phyloP scores from a whole-genome alignment of 2,113 vertebrate genomes.

The Ammodytes dubius region DNA sequence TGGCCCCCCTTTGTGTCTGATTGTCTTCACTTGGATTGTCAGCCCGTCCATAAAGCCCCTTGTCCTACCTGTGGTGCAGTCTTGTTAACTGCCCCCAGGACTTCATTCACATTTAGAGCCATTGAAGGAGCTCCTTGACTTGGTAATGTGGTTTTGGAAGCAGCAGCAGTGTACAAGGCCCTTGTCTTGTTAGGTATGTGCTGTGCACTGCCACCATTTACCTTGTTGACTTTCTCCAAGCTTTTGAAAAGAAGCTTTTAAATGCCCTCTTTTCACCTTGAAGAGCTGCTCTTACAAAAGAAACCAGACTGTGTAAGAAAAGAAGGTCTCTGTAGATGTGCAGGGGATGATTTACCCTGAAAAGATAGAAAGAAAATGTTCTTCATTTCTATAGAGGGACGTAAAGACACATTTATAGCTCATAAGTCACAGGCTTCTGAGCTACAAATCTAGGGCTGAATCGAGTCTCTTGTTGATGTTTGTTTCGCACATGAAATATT shows the following conservation, averaged over 20 bases:
- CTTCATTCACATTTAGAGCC: constrained; percentile 46
- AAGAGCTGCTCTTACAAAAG: constrained; percentile 38
- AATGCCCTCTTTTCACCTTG: constrained; percentile 16
- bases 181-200: constrained; percentile 48
- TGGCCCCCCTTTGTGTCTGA: constrained; percentile 44
- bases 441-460: background rate
- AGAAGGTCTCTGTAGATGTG: constrained; percentile 2
- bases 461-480: background rate
- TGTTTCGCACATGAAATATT: constrained; percentile 59
- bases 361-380: constrained; percentile 2
- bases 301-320: constrained; percentile 6
- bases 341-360: background rate
- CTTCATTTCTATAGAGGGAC: background rate
- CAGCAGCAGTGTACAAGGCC: constrained; percentile 28
- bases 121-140: constrained; percentile 60
- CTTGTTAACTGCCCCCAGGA: constrained; percentile 56
- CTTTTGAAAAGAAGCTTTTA: constrained; percentile 53
- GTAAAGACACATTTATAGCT: constrained; percentile 1
- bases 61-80: constrained; percentile 47
- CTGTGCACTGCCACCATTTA: constrained; percentile 35
- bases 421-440: constrained; percentile 14
- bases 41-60: constrained; percentile 33
- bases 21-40: constrained; percentile 42
- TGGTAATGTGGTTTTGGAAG: constrained; percentile 35
- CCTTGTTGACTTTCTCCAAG: constrained; percentile 45